Conservation (phyloP, 2,888 invertebrate species). For the Tanypteryx hageni region DNA sequence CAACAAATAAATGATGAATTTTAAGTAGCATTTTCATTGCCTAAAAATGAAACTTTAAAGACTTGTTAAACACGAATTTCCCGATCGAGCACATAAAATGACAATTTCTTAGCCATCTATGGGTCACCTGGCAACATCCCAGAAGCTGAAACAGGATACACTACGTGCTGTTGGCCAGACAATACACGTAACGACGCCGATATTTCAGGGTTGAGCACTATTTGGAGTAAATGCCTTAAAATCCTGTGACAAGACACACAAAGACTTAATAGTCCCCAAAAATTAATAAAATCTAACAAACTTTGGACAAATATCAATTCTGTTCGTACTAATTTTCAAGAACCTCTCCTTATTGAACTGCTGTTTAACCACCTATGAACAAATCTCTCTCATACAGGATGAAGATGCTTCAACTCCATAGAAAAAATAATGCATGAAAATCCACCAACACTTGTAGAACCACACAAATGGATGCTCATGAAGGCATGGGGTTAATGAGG, state of each 20-base stretch:
- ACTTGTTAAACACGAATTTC: slow-evolving; percentile 6
- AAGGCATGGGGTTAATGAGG: slow-evolving; percentile 45
- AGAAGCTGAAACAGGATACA: slow-evolving; percentile 64
- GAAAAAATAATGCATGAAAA: slow-evolving; percentile 42
- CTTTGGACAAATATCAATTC: slow-evolving; percentile 33
- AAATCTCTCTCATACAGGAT: slow-evolving; percentile 38
- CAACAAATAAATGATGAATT: slow-evolving; percentile 10
- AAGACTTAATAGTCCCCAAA: slow-evolving; percentile 62
- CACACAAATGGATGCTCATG: slow-evolving; percentile 57
- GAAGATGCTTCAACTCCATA: slow-evolving; percentile 45
- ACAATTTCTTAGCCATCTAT: slow-evolving; percentile 63
- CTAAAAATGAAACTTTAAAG: background rate
- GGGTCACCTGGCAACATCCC: slow-evolving; percentile 62
- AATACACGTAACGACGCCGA: slow-evolving; percentile 63
- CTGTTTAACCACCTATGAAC: slow-evolving; percentile 33
- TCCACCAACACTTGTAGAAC: slow-evolving; percentile 47
- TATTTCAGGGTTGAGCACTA: slow-evolving; percentile 60
- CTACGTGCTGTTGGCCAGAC: slow-evolving; percentile 64
- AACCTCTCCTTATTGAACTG: slow-evolving; percentile 42
- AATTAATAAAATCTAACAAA: slow-evolving; percentile 41
- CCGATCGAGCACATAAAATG: slow-evolving; percentile 37
- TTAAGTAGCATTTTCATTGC: background rate
- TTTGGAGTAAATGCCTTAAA: slow-evolving; percentile 64
- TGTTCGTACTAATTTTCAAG: slow-evolving; percentile 28
- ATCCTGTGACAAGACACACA: slow-evolving; percentile 64